Conservation (phyloP, 2,113 vertebrate species). For the Coreoperca whiteheadi region DNA sequence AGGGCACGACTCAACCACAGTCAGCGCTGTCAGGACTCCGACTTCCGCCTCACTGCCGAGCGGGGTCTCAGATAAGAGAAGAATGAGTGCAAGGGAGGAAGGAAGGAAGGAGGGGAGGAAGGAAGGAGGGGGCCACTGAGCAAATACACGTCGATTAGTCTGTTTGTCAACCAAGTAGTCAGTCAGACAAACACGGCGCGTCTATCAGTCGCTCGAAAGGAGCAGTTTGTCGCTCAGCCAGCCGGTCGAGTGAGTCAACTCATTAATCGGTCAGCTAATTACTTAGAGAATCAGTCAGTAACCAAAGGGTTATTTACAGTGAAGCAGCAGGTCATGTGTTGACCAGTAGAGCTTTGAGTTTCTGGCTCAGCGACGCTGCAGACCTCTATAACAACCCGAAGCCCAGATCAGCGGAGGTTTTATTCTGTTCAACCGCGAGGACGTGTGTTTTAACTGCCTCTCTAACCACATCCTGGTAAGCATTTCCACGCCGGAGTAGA, state of each 20-base stretch:
- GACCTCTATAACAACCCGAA: no score
- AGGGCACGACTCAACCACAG: constrained; percentile 27
- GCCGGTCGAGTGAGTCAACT: no score
- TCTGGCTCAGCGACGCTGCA: background rate
- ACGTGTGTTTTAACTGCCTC: no score
- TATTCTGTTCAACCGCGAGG: no score
- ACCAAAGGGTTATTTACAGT: background rate
- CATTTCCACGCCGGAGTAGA: background rate
- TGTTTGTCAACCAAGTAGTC: background rate
- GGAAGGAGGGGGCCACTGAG: background rate
- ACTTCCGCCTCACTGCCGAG: background rate
- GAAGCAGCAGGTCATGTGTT: background rate
- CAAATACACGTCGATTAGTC: no score
- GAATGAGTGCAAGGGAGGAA: background rate
- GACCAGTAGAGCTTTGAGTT: background rate
- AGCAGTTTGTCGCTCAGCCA: no score
- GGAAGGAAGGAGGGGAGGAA: background rate
- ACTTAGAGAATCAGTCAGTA: background rate
- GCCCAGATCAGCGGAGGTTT: no score
- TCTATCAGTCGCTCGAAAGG: background rate
- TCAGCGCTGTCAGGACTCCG: background rate
- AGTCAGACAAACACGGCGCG: no score
- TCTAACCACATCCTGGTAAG: background rate
- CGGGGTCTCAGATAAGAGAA: background rate
- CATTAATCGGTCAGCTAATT: no score